Conservation (phyloP, 2,797 vertebrate genomes). For the Garrulus glandarius region DNA sequence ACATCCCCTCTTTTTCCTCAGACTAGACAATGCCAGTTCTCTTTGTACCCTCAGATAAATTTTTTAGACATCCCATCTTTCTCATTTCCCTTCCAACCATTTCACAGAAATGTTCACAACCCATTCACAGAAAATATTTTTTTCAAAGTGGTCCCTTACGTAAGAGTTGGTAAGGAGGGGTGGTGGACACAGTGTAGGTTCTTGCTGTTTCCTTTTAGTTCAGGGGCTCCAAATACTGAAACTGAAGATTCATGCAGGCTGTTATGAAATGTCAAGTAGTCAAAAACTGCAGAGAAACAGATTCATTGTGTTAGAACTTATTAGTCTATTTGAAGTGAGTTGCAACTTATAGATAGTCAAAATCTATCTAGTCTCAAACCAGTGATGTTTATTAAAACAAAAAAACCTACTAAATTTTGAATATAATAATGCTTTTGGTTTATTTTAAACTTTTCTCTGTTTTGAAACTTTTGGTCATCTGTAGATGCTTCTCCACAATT, state of each 20-base stretch:
- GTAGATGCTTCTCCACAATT: not conserved
- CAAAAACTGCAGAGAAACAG: not conserved
- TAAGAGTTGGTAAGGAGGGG: not conserved
- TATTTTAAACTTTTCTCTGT: not conserved
- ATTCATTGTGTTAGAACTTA: not conserved
- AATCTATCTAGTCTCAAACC: not conserved
- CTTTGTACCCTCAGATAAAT: not conserved
- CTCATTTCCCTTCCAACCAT: not conserved
- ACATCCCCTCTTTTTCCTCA: not conserved
- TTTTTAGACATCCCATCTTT: not conserved
- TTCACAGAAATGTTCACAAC: too few species aligned
- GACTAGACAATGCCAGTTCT: not conserved
- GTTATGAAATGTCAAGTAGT: not conserved
- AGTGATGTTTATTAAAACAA: not conserved
- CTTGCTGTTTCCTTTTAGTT: not conserved
- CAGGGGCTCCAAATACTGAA: not conserved
- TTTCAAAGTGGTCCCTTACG: not conserved
- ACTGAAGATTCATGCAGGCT: not conserved
- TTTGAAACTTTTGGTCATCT: not conserved
- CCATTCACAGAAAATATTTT: not conserved
- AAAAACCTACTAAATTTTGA: not conserved
- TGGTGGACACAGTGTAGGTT: not conserved
- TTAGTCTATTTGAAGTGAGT: not conserved
- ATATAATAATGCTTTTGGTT: not conserved
- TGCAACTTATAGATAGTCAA: not conserved